phyloP scores from a whole-genome alignment of 1,140 invertebrate genomes.

The Ooceraea biroi region DNA sequence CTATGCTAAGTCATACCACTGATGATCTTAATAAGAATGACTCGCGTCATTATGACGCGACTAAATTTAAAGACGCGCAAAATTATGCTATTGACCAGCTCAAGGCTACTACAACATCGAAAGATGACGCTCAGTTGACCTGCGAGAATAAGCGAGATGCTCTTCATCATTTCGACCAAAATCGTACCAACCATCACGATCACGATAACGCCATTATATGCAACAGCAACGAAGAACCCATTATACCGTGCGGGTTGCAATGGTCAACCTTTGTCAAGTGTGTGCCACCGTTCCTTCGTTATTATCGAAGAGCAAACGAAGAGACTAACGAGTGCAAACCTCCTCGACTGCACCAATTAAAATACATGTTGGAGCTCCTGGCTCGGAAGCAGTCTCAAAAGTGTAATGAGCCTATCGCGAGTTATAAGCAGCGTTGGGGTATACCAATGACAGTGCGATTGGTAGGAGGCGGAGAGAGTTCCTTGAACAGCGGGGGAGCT shows the following conservation, averaged over 20 bases:
- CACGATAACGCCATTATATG: conserved; percentile 45
- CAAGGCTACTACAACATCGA: conserved; percentile 59
- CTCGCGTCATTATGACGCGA: conserved; percentile 47
- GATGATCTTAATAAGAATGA: conserved; percentile 63
- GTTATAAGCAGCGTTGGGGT: conserved; percentile 87
- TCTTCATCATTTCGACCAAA: conserved; percentile 39
- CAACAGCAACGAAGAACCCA: conserved; percentile 51
- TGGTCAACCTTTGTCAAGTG: conserved; percentile 66
- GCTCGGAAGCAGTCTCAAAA: conserved; percentile 54
- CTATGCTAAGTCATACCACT: conserved; percentile 66
- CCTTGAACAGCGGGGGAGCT: conserved; percentile 89
- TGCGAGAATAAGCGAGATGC: conserved; percentile 51
- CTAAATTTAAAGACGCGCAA: conserved; percentile 61
- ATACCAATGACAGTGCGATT: conserved; percentile 88
- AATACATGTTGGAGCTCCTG: conserved; percentile 76
- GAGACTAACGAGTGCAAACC: conserved; percentile 69
- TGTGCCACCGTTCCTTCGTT: conserved; percentile 76
- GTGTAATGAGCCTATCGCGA: conserved; percentile 70
- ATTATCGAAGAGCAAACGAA: conserved; percentile 75
- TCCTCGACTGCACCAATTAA: conserved; percentile 78
- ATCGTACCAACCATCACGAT: conserved; percentile 61
- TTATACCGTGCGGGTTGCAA: conserved; percentile 53
- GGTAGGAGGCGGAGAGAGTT: conserved; percentile 92
- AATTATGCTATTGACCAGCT: conserved; percentile 60
- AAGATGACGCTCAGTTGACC: conserved; percentile 62